These are phyloP conservation scores for Brachionus calyciflorus DNA, from an alignment of 1,140 invertebrate species.

Conservation along the genomic window DNA sequence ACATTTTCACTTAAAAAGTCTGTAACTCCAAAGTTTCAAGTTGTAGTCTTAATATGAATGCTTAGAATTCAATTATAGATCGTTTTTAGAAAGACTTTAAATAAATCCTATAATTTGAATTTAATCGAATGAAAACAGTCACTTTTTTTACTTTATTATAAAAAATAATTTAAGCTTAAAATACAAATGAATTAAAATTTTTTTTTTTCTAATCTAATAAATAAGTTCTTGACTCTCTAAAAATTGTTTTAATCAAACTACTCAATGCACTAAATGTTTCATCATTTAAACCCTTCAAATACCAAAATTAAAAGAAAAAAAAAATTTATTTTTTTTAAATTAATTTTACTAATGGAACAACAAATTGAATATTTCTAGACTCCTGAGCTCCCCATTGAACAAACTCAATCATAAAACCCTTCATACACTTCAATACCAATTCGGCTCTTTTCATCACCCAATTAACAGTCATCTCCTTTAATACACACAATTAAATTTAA, in stretches of 20 bases:
- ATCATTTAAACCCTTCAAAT: slow-evolving; percentile 19
- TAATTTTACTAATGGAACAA: slow-evolving; percentile 70
- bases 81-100: too few species aligned
- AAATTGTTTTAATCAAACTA: slow-evolving; percentile 34
- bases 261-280: slow-evolving; percentile 29
- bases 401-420: slow-evolving; percentile 99
- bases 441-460: slow-evolving; percentile 94
- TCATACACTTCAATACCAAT: slow-evolving; percentile 94
- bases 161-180: too few species aligned
- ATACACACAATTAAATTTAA: background rate
- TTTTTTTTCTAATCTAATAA: slow-evolving; percentile 12
- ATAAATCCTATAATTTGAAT: too few species aligned
- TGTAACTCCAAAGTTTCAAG: too few species aligned
- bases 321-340: background rate
- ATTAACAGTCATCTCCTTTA: slow-evolving; percentile 80
- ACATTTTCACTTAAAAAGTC: too few species aligned
- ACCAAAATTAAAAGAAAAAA: background rate
- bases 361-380: slow-evolving; percentile 79
- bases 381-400: slow-evolving; percentile 78
- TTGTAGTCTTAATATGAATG: too few species aligned
- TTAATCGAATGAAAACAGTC: too few species aligned
- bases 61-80: too few species aligned
- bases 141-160: too few species aligned
- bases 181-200: too few species aligned
- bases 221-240: slow-evolving; percentile 47